phyloP scores from a whole-genome alignment of 2,113 vertebrate genomes.

The Turnix velox region DNA sequence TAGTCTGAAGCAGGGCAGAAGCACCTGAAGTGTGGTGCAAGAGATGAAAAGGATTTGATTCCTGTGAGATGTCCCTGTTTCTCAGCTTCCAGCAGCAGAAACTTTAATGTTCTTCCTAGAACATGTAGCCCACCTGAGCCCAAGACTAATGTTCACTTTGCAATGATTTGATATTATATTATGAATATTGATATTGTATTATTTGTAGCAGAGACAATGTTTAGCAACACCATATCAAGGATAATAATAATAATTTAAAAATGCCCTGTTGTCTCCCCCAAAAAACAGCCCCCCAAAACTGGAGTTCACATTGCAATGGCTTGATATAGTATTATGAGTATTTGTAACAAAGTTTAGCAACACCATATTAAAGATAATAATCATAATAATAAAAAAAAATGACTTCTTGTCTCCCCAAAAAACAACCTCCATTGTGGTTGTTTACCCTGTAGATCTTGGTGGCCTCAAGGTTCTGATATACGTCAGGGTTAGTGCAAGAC shows the following conservation, averaged over 20 bases:
- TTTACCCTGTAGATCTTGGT: background rate
- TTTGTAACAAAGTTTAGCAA: background rate
- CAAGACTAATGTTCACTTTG: background rate
- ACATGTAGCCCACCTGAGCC: background rate
- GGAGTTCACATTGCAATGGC: no score
- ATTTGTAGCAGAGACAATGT: no score
- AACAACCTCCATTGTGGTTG: fast-evolving
- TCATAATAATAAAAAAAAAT: no score
- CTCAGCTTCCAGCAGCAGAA: background rate
- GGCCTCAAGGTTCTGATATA: background rate
- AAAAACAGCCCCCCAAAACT: fast-evolving
- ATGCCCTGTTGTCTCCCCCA: background rate
- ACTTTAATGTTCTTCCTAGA: conserved; percentile 1
- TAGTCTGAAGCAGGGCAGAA: background rate
- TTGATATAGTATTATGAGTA: background rate
- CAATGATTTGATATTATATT: background rate
- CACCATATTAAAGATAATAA: background rate
- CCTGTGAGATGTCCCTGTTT: background rate
- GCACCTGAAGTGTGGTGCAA: background rate
- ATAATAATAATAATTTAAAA: background rate
- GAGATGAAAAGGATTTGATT: background rate
- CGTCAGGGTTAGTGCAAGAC: background rate
- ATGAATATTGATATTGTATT: background rate
- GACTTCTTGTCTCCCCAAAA: fast-evolving
- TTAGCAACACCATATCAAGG: background rate